These are phyloP conservation scores for Aleiodes alternator DNA, from an alignment of 2,888 invertebrate species.

Conservation along the genomic window DNA sequence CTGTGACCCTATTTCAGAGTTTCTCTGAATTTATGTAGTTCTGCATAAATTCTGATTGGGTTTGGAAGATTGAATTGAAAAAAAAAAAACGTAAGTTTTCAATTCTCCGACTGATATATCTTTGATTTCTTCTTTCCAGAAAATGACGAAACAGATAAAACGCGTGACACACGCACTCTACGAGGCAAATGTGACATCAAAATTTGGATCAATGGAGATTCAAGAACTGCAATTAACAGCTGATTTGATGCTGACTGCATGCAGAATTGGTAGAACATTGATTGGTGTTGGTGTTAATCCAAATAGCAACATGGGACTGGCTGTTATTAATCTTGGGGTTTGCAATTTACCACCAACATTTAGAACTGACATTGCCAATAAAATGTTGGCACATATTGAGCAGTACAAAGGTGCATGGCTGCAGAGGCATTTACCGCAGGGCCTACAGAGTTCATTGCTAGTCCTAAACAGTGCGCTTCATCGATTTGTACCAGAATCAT, in stretches of 20 bases:
- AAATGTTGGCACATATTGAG: constrained; percentile 77
- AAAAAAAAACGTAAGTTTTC: no score
- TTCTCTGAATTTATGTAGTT: no score
- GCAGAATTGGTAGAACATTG: constrained; percentile 78
- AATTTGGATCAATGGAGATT: constrained; percentile 75
- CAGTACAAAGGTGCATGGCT: constrained; percentile 78
- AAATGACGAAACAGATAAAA: constrained; percentile 78
- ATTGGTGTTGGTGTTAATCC: constrained; percentile 79
- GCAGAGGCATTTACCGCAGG: constrained; percentile 77
- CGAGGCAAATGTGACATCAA: constrained; percentile 72
- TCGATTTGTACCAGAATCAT: constrained; percentile 75
- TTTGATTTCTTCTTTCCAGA: constrained; percentile 69
- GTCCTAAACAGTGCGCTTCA: constrained; percentile 76
- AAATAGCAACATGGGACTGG: constrained; percentile 77
- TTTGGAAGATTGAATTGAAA: no score
- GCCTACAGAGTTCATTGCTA: constrained; percentile 76
- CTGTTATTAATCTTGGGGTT: constrained; percentile 80
- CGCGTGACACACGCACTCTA: constrained; percentile 76
- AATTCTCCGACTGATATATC: no score
- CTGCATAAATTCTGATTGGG: no score
- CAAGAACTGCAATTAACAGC: constrained; percentile 79
- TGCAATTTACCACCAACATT: constrained; percentile 80
- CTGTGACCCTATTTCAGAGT: no score
- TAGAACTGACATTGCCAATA: constrained; percentile 82
- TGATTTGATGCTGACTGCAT: constrained; percentile 79